Base-by-base conservation (phyloP, 2,888 invertebrate species). In the Tetramorium bicarinatum region DNA sequence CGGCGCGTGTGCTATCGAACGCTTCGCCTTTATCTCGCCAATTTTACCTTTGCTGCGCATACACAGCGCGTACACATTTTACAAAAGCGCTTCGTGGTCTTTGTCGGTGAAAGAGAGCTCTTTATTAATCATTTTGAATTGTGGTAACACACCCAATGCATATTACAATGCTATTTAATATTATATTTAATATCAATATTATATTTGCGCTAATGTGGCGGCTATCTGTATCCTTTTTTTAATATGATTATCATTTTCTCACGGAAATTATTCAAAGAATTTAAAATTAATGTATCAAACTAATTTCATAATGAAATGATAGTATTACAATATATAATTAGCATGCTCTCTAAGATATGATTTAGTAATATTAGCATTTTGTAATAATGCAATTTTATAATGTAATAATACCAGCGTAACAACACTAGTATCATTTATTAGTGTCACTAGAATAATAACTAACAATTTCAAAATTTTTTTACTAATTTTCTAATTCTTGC, bases 21-120 rank as follows among this genome's bases (percentile, higher is more conserved):
- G 64, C 52, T 64, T 34, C 66, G 64, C 15, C 66, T 25, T 76
- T 64, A 25, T 11, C 47, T 76, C 52, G 25, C 76, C 66, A 77
- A 77, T 77, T 77, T 77, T 66, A 52, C 15, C 13, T n/a, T 64
- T 3, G 47, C 62, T 64, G 18, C 76, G 21, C 13, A 11, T 38
- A 44, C 21, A 21, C 8, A 3, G 29, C 29, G 29, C 29, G 6
- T 25, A 41, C 15, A 66, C 66, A 41, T 54, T 77, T 66, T 13
- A 25, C 25, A 8, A 76, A 64, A 64, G 38, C 13, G 8, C 52
- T 41, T 54, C 15, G 38, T 38, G 2, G 6, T 18, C 29, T 54
- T 52, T 41, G 4, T 9, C 66, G n/a, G n/a, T 34, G 44, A 61
- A 15, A 75, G 59, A 41, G 41, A 41, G 6, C 15, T n/a, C 71